Evolutionary conservation across 2,797 vertebrate species (phyloP).

Genomic region (Onychomys leucogaster): DNA sequence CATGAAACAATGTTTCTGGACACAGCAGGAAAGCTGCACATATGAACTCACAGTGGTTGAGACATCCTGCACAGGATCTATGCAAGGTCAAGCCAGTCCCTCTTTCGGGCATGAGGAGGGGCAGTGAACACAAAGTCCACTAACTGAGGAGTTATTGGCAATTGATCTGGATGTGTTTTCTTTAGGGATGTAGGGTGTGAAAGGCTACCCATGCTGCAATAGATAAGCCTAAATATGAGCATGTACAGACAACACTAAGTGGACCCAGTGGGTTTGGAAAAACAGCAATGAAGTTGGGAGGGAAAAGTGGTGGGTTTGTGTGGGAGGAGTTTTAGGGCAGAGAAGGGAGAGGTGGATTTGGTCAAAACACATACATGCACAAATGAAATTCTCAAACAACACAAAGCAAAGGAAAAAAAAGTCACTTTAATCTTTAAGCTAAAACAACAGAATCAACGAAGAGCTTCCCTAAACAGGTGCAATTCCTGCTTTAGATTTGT

Average conservation of each 20-base stretch:
- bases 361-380: neutral
- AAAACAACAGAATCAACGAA: neutral
- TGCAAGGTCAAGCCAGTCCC: too few species aligned
- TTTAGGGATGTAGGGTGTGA: neutral
- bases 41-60: neutral
- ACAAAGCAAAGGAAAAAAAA: neutral
- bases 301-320: neutral
- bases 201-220: neutral
- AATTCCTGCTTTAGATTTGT: too few species aligned
- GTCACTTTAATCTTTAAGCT: neutral
- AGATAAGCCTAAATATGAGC: neutral
- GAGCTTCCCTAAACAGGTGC: neutral
- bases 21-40: neutral
- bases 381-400: neutral
- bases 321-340: neutral
- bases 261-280: neutral
- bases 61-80: neutral
- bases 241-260: neutral
- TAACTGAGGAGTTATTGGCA: neutral
- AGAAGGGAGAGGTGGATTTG: too few species aligned
- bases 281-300: neutral
- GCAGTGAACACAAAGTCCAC: neutral
- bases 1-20: neutral
- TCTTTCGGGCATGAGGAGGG: too few species aligned
- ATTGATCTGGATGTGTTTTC: neutral